Percentiles rank a stretch among this genome's conserved stretches.
phyloP scores from a whole-genome alignment of 2,888 invertebrate species.

The Malthinus flaveolus region DNA sequence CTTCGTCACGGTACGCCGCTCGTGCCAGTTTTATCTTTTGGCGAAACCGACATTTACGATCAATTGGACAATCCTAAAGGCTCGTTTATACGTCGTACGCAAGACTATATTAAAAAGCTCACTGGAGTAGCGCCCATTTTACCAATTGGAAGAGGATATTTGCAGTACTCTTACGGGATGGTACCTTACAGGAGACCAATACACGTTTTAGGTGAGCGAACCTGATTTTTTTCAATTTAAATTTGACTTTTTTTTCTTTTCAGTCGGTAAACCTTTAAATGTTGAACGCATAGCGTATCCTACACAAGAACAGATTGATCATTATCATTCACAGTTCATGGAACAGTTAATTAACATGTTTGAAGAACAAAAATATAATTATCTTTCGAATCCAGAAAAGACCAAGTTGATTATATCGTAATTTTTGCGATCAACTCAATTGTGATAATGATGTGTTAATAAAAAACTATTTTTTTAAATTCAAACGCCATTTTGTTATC shows the following conservation, averaged over 20 bases:
- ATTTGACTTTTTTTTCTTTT: conserved; percentile 14
- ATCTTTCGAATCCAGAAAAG: conserved; percentile 65
- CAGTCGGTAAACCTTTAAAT: conserved; percentile 86
- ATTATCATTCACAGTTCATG: conserved; percentile 76
- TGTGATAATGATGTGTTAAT: too few relatives aligned
- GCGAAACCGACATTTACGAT: conserved; percentile 84
- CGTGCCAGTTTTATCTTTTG: conserved; percentile 89
- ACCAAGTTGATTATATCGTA: conserved; percentile 4
- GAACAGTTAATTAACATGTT: conserved; percentile 72
- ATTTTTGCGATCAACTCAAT: background rate
- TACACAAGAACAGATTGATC: conserved; percentile 72
- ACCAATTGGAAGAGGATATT: conserved; percentile 82
- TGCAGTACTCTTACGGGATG: conserved; percentile 88
- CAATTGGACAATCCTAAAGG: conserved; percentile 75
- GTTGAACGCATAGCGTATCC: conserved; percentile 73
- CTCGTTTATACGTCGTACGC: conserved; percentile 67
- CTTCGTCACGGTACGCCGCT: conserved; percentile 67
- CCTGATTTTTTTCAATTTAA: too few relatives aligned
- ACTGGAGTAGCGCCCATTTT: conserved; percentile 78
- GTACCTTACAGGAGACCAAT: conserved; percentile 81
- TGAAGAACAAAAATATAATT: conserved; percentile 81
- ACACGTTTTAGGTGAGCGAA: conserved; percentile 79
- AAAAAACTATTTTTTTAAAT: too few relatives aligned
- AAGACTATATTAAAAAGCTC: conserved; percentile 66
- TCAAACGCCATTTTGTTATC: too few relatives aligned